A percentile compares a stretch with the other conserved stretches of the same genome.
phyloP scores from a whole-genome alignment of 2,113 vertebrate species.

The Entomyzon cyanotis region DNA sequence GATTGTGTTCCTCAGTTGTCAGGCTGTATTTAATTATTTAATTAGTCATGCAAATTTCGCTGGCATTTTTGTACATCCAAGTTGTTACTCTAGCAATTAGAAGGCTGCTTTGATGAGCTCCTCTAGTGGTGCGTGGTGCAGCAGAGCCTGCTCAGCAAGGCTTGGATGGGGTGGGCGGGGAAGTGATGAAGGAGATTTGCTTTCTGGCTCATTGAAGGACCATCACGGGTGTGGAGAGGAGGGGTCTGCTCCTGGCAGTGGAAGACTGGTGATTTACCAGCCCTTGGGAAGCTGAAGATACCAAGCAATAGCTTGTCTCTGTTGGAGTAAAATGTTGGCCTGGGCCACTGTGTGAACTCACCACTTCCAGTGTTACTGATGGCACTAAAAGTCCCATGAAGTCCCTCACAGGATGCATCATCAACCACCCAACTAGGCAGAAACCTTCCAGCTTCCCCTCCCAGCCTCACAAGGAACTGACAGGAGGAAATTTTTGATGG shows the following conservation, averaged over 20 bases:
- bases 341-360: not conserved
- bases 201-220: not conserved
- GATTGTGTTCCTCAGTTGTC: not conserved
- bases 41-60: constrained; percentile 11
- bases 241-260: not conserved
- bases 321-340: not conserved
- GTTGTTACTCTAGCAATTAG: constrained; percentile 7
- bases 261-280: not conserved
- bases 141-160: not conserved
- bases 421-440: not conserved
- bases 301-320: not conserved
- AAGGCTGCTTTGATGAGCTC: constrained; percentile 26
- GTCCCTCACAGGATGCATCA: not conserved
- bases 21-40: constrained; percentile 48
- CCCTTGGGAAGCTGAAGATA: not conserved
- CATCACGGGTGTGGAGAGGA: not conserved
- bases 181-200: not conserved
- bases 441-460: not conserved
- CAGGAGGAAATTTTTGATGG: not conserved
- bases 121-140: accelerated
- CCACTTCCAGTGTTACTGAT: not conserved
- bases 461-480: not conserved
- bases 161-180: not conserved
- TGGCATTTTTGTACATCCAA: not conserved
- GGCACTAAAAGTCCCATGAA: not conserved